A percentile compares a stretch with the other conserved stretches of the same genome.
Evolutionary conservation across 2,797 vertebrate genomes (phyloP).

Genomic region (Melanogrammus aeglefinus): DNA sequence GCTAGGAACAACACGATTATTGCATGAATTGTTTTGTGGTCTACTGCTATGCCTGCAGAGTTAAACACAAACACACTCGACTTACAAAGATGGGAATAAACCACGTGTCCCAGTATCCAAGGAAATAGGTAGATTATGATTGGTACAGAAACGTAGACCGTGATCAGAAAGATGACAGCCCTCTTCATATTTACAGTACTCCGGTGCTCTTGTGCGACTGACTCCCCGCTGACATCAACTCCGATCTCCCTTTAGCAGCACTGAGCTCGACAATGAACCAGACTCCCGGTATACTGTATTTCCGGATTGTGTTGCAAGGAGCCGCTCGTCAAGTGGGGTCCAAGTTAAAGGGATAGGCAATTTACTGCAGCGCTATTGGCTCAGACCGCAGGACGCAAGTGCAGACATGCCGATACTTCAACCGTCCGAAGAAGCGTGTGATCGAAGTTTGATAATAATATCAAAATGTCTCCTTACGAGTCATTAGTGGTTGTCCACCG

Average conservation of each 20-base stretch:
- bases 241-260: not conserved
- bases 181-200: conserved; percentile 22
- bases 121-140: conserved; percentile 68
- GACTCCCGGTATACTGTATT: not conserved
- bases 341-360: not conserved
- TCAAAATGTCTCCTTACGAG: not conserved
- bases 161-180: conserved; percentile 42
- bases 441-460: not conserved
- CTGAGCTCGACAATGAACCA: too few species aligned
- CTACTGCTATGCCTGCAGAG: too few species aligned
- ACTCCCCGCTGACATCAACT: not conserved
- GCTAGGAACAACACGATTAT: not conserved
- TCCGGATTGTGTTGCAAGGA: not conserved
- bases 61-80: conserved; percentile 31
- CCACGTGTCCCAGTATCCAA: conserved; percentile 65
- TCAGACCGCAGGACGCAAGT: not conserved
- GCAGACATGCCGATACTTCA: not conserved
- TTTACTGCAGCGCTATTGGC: not conserved
- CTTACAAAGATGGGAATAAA: conserved; percentile 83
- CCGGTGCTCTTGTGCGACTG: not conserved
- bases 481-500: not conserved
- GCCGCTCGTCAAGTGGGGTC: not conserved
- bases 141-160: conserved; percentile 64
- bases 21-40: too few species aligned
- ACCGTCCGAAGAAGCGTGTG: not conserved